Evolutionary conservation across 2,888 invertebrate species (phyloP).

Genomic region (Drosophila longiperda): DNA sequence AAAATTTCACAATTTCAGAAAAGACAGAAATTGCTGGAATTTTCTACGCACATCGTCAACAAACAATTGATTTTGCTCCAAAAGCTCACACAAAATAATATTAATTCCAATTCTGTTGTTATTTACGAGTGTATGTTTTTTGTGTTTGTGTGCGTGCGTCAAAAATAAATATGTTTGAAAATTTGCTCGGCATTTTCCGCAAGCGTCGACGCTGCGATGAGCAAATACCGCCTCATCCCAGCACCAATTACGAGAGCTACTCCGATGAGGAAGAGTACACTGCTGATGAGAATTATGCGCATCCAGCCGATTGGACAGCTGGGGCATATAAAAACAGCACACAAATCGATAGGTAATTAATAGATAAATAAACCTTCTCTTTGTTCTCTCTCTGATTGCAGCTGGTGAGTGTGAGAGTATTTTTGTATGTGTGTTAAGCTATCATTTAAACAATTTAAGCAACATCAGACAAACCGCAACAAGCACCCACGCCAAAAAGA

Average conservation of each 20-base stretch:
- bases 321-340: conserved; percentile 38
- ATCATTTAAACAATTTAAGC: conserved; percentile 47
- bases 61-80: conserved; percentile 12
- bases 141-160: conserved; percentile 20
- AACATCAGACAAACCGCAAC: conserved; percentile 39
- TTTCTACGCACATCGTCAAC: conserved; percentile 32
- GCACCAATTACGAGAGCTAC: conserved; percentile 20
- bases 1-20: conserved; percentile 26
- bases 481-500: conserved; percentile 59
- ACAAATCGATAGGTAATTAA: conserved; percentile 75
- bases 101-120: conserved; percentile 27
- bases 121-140: conserved; percentile 24
- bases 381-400: conserved; percentile 69
- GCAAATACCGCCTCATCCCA: conserved; percentile 20
- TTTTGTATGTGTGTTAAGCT: conserved; percentile 36
- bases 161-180: conserved; percentile 74
- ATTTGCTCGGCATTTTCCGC: conserved; percentile 79
- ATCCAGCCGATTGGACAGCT: conserved; percentile 35
- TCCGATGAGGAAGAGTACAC: conserved; percentile 30
- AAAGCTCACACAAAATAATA: conserved; percentile 1
- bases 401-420: conserved; percentile 52
- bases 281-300: conserved; percentile 37
- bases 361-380: conserved; percentile 56
- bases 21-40: conserved; percentile 47
- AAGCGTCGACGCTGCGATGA: conserved; percentile 82